Percentiles rank a stretch among this genome's conserved stretches.
These are phyloP conservation scores for Anguilla japonica DNA, from an alignment of 2,113 vertebrate species.

Conservation along the genomic window DNA sequence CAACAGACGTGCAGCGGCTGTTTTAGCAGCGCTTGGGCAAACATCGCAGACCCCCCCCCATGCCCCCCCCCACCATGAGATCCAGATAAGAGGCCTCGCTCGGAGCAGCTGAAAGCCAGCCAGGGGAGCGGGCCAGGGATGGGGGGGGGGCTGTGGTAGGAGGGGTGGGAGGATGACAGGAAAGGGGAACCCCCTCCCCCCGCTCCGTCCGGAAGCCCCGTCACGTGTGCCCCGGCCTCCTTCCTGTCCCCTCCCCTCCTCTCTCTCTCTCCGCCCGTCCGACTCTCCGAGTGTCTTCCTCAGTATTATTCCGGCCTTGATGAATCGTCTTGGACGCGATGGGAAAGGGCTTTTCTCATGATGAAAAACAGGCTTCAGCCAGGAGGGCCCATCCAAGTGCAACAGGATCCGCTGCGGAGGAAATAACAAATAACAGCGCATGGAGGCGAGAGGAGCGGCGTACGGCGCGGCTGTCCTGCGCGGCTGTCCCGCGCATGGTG, in stretches of 20 bases:
- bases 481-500: too few relatives aligned
- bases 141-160: not conserved
- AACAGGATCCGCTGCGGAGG: slow-evolving; percentile 27
- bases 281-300: not conserved
- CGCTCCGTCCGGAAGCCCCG: not conserved
- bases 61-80: not conserved
- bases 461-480: not conserved
- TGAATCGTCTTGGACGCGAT: slow-evolving; percentile 18
- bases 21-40: slow-evolving; percentile 8
- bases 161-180: not conserved
- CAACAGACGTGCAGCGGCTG: slow-evolving; percentile 8
- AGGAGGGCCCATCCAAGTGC: slow-evolving; percentile 31
- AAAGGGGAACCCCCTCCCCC: not conserved
- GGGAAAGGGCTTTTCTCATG: slow-evolving; percentile 6
- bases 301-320: not conserved
- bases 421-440: slow-evolving; percentile 35
- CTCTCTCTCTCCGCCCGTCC: not conserved
- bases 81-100: slow-evolving; percentile 4
- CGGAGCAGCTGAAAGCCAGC: not conserved
- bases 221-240: not conserved
- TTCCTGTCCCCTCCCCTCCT: not conserved
- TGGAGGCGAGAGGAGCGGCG: slow-evolving; percentile 23
- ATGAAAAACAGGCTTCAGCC: not conserved
- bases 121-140: not conserved
- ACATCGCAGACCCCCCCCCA: not conserved